These are phyloP conservation scores for Digitonthophagus gazella DNA, from an alignment of 2,888 invertebrate genomes.

Conservation along the genomic window DNA sequence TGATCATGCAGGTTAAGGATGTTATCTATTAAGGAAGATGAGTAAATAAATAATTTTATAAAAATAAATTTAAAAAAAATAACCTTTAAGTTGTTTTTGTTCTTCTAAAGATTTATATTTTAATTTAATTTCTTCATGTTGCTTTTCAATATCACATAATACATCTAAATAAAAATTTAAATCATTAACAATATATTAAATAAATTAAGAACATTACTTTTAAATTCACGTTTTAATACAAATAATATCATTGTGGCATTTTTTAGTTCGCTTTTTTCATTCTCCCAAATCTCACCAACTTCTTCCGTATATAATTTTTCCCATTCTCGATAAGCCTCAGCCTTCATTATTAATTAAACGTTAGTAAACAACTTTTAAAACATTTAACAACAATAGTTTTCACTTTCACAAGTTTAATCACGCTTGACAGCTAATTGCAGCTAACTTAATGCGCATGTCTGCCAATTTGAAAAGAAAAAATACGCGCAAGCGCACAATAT, in stretches of 20 bases:
- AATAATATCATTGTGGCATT: slow-evolving; percentile 23
- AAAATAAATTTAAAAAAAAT: not conserved
- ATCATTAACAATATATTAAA: not conserved
- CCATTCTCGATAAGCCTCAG: slow-evolving; percentile 19
- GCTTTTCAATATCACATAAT: not conserved
- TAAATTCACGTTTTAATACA: slow-evolving; percentile 20
- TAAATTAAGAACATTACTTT: slow-evolving; percentile 18
- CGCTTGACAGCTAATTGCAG: not conserved
- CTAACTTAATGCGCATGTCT: not conserved
- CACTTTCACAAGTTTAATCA: not conserved
- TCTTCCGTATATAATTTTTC: slow-evolving; percentile 18
- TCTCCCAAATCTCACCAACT: slow-evolving; percentile 17
- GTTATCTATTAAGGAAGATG: no score
- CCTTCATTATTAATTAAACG: slow-evolving; percentile 13
- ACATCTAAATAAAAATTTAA: not conserved
- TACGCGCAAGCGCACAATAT: no score
- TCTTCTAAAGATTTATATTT: not conserved
- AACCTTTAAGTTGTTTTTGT: no score
- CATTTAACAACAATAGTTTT: not conserved
- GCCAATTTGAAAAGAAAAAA: no score
- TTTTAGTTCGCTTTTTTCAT: slow-evolving; percentile 16
- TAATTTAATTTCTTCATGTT: not conserved
- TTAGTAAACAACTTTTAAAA: not conserved
- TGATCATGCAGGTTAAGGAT: not conserved
- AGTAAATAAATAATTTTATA: no score